These are phyloP conservation scores for Cylindroiulus punctatus DNA, from an alignment of 2,888 invertebrate genomes.

Conservation along the genomic window DNA sequence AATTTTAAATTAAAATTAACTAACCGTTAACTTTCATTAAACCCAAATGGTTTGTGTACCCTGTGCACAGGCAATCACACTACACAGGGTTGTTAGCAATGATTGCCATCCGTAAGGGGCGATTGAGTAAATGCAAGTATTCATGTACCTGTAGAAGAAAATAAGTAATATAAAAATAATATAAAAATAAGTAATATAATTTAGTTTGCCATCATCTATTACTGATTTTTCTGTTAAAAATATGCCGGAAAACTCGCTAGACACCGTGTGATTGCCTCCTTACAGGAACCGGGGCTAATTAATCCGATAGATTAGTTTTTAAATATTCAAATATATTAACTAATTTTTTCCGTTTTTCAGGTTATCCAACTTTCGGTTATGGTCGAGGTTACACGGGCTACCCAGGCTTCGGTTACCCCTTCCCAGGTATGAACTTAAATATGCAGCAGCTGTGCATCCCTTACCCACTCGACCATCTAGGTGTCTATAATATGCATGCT, in stretches of 20 bases:
- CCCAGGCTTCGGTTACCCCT: constrained; percentile 97
- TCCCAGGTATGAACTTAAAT: constrained; percentile 71
- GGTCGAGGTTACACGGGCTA: constrained; percentile 97
- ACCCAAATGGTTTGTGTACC: neutral
- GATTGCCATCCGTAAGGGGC: neutral
- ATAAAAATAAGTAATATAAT: no score
- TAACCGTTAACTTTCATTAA: neutral
- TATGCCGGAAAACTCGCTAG: neutral
- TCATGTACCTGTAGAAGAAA: no score
- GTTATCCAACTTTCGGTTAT: constrained; percentile 90
- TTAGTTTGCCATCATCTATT: neutral
- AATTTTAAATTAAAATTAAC: neutral
- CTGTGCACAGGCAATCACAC: neutral
- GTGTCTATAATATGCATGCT: constrained; percentile 75
- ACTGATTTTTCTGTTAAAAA: neutral
- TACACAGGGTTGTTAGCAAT: neutral
- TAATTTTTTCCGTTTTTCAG: constrained; percentile 71
- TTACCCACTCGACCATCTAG: constrained; percentile 64
- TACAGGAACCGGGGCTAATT: neutral
- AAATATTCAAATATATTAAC: no score
- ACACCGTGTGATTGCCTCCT: neutral
- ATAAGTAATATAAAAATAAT: no score
- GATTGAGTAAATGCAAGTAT: no score
- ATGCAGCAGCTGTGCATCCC: constrained; percentile 63
- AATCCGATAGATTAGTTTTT: no score